Base-by-base conservation (phyloP, 1,140 invertebrate species). In the Ruditapes philippinarum region DNA sequence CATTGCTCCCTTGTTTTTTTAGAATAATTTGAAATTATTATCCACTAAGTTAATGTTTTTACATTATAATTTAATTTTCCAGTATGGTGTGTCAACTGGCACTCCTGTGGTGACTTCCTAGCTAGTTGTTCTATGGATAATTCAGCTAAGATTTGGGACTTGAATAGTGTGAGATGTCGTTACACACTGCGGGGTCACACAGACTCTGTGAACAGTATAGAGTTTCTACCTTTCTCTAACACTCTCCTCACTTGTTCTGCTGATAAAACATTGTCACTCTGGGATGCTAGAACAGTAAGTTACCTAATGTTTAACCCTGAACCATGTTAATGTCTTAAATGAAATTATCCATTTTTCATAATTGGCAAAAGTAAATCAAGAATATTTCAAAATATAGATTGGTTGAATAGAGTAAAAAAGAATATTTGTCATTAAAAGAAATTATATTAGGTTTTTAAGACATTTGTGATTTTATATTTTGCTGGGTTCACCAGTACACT, bases 181-280 rank as follows among this genome's bases (percentile, higher is more conserved):
- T 94, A 90, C 80, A 96, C 95, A 17, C 78, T 96, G 40, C 88
- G 96, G 87, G 95, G 95, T 7, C 96, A 96, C 83, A 92, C 94
- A 11, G 95, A 96, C 84, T 95, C 95, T 1, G 95, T 96, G 33
- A 96, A 96, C 91, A 94, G 93, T 65, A 94, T 96, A 25, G 91
- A 96, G 91, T 96, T 96, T 88, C 92, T 96, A 4, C 94, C 93
- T 14, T 95, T 93, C 91, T 96, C 95, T 38, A 96, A 96, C 92
- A 95, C 93, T 17, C 85, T 96, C 3, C 83, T 96, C 31, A 95
- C 95, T 5, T 92, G 93, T 31, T 96, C 95, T 70, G 94, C 95
- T 73, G 96, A 96, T 90, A 96, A 96, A 91, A 96, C 95, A 12
- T 31, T 96, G 11, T 96, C 95, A 49, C 87, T 96, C 17, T 96